Base-by-base conservation (phyloP, 2,888 invertebrate genomes). In the Temnothorax unifasciatus region DNA sequence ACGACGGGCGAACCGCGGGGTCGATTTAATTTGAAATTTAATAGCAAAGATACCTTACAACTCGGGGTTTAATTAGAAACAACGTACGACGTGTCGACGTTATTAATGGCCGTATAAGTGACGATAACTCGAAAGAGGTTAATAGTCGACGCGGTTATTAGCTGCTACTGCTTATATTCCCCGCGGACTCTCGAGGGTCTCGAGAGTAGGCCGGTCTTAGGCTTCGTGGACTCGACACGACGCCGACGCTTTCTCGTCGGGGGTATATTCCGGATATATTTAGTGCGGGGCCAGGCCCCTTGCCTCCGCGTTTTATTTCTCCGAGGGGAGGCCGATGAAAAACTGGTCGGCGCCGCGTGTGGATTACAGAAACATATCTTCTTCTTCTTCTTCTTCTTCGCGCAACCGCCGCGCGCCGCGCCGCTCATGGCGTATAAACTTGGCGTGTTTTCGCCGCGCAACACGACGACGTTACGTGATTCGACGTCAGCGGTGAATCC, bases 241-340 rank as follows among this genome's bases (percentile, higher is more conserved):
- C 21, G 75, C 64, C 63, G 75, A 34, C 21, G 75, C 64, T 47
- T 64, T 47, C 71, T 66, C 21, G 63, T 15, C 57, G 64, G 52
- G 61, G 71, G 64, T 66, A 76, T 83, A 68, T 68, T 59, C 85
- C 38, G 83, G 85, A 81, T 87, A 87, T 85, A 87, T 87, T 87
- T 87, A 87, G 87, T 81, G 54, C 44, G 34, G 76, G 84, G 50
- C 21, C 66, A 68, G 86, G 85, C 59, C 85, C 85, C 86, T 85
- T 61, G 83, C 85, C 66, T 87, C 75, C 79, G 76, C 85, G 87
- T 90, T 92, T 92, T 92, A 92, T 91, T 85, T 89, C 88, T 88
- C 91, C 88, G 61, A 82, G 76, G 92, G 89, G 90, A 91, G 89
- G 74, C 63, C 89, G 86, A 88, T 90, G 91, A 92, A 92, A 92